phyloP scores from a whole-genome alignment of 1,140 invertebrate species.

The Lepidurus packardi region DNA sequence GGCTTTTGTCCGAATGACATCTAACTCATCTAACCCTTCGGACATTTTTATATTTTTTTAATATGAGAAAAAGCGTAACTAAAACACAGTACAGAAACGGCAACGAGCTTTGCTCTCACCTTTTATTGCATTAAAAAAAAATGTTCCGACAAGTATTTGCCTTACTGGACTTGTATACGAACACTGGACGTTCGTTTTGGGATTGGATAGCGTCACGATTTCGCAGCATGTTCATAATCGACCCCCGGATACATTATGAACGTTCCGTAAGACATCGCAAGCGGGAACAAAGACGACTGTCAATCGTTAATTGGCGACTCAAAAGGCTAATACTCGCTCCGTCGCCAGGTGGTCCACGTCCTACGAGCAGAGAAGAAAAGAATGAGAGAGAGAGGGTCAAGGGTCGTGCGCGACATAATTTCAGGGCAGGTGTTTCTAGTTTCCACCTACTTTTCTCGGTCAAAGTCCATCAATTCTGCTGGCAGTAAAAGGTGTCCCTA shows the following conservation, averaged over 20 bases:
- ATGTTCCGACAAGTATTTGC: no score
- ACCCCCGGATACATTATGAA: neutral
- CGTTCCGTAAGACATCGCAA: neutral
- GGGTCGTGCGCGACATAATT: slow-evolving; percentile 13
- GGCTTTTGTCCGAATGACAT: neutral
- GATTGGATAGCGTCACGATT: no score
- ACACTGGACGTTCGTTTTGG: no score
- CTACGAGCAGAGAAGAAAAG: neutral
- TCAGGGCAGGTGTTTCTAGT: neutral
- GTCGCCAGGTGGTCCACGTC: neutral
- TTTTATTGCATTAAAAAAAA: no score
- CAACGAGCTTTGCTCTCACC: no score
- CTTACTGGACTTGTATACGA: no score
- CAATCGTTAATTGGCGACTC: neutral
- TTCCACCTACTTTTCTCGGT: neutral
- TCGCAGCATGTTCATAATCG: no score
- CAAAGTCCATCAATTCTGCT: neutral
- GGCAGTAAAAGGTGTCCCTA: neutral
- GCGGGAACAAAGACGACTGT: neutral
- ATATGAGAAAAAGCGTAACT: no score
- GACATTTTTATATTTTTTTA: no score
- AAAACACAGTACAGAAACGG: no score
- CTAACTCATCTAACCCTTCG: no score
- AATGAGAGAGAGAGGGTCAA: neutral
- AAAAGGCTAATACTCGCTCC: neutral